These are phyloP conservation scores for Callocephalon fimbriatum DNA, from an alignment of 2,113 vertebrate genomes.

Conservation along the genomic window DNA sequence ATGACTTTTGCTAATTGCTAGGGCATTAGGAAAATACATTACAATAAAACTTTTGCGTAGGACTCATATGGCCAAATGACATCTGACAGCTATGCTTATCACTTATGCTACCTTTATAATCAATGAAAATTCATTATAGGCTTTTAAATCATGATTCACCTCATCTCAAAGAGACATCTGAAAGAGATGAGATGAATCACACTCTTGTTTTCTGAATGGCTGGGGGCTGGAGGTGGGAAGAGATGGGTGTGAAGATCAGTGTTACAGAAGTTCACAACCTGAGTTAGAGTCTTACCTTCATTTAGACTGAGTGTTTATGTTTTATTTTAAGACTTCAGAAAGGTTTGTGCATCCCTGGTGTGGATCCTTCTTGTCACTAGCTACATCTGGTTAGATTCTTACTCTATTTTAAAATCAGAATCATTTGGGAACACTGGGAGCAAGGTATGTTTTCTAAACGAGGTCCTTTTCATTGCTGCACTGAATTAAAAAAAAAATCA, in stretches of 20 bases:
- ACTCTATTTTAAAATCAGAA: background rate
- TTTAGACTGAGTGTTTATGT: background rate
- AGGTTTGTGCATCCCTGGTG: background rate
- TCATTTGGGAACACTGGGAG: background rate
- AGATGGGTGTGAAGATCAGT: background rate
- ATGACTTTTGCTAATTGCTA: background rate
- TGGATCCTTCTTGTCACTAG: background rate
- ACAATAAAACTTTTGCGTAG: background rate
- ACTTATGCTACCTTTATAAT: background rate
- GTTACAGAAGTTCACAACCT: background rate
- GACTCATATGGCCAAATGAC: background rate
- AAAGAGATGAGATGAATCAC: conserved; percentile 42
- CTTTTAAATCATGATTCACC: conserved; percentile 51
- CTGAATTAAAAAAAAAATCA: background rate
- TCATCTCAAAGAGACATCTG: conserved; percentile 8
- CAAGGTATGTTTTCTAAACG: background rate
- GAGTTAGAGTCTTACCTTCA: background rate
- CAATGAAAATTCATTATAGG: conserved; percentile 30
- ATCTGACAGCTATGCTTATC: background rate
- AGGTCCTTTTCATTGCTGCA: background rate
- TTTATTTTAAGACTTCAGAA: background rate
- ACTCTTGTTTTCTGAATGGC: background rate
- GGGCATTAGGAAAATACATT: background rate
- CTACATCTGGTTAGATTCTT: background rate
- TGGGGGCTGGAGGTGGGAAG: conserved; percentile 16